Evolutionary conservation across 1,140 invertebrate species (phyloP), one percentile per base, ranked within the genome.

Genomic region (Onthophagus taurus): DNA sequence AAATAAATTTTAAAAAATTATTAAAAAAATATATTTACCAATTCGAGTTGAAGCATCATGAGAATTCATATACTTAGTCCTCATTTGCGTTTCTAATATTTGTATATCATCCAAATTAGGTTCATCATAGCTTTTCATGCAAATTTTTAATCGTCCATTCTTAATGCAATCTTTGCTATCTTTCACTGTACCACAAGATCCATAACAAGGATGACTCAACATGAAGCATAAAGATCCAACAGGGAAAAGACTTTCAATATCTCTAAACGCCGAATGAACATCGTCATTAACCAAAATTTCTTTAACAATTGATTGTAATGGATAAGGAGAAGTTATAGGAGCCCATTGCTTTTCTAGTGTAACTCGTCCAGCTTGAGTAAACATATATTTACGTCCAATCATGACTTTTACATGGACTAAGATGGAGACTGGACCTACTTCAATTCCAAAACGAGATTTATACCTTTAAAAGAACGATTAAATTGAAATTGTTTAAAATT

Each of bases 181-280:
- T 65, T 58, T 16, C 52, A 89, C 85, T 53, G 80, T 75, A 31
- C 81, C 88, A 54, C 77, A 70, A 35, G 75, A 75, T 9, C 89
- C 90, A 65, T 90, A 93, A 65, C 87, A 78, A 2, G 80, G 82
- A 49, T 76, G 72, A 0, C 79, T 80, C 5, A 92, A 61, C 65
- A 90, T 79, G 58, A 93, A 94, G 39, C 86, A 80, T 2, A 59
- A 53, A 31, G 72, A 74, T 1, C 77, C 76, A 2, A 64, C 57
- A 1, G 77, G 73, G 53, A 88, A 94, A 1, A 89, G 68, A 23
- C 90, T 76, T n/a, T 75, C 66, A 9, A 89, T 64, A 12, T 72
- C 48, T 19, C 34, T 46, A 36, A 47, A 75, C 17, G 55, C 38
- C 38, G 64, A 47, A 12, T 55, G 34, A 43, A 45, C 33, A 17